phyloP scores from a whole-genome alignment of 1,140 invertebrate genomes.

The Monochamus saltuarius region DNA sequence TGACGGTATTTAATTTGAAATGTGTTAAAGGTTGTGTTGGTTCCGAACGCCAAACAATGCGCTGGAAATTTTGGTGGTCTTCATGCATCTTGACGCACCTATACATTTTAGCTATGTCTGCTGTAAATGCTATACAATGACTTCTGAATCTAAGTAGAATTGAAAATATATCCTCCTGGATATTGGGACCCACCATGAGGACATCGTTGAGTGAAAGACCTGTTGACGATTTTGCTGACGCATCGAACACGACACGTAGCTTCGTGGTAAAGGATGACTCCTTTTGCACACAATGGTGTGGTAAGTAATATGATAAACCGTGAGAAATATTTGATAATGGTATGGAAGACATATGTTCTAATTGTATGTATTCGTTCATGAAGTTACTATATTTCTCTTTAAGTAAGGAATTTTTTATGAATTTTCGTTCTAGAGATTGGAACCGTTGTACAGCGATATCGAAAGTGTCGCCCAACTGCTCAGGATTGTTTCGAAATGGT shows the following conservation, averaged over 20 bases:
- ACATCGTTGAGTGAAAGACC: slow-evolving; percentile 6
- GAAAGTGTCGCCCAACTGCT: too few species aligned
- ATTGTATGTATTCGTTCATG: too few species aligned
- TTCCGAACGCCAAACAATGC: slow-evolving; percentile 23
- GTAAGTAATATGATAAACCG: not conserved
- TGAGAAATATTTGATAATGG: not conserved
- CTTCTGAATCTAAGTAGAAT: slow-evolving; percentile 20
- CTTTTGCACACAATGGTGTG: not conserved
- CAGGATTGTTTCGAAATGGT: not conserved
- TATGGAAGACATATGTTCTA: slow-evolving; percentile 12
- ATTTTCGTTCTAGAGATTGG: too few species aligned
- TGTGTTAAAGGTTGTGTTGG: slow-evolving; percentile 10
- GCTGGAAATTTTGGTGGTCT: slow-evolving; percentile 17
- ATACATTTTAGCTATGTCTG: slow-evolving; percentile 33
- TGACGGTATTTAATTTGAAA: slow-evolving; percentile 31
- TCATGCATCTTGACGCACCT: slow-evolving; percentile 11
- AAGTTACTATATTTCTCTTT: too few species aligned
- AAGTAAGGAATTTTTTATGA: too few species aligned
- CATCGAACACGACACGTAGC: slow-evolving; percentile 4
- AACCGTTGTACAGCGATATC: too few species aligned
- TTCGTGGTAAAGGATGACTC: not conserved
- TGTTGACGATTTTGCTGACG: not conserved
- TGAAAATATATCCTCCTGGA: slow-evolving; percentile 12
- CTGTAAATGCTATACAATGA: slow-evolving; percentile 20
- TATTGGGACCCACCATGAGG: not conserved